A percentile compares a stretch with the other conserved stretches of the same genome.
Conservation (phyloP, 2,888 invertebrate species). For the Acronicta alni region DNA sequence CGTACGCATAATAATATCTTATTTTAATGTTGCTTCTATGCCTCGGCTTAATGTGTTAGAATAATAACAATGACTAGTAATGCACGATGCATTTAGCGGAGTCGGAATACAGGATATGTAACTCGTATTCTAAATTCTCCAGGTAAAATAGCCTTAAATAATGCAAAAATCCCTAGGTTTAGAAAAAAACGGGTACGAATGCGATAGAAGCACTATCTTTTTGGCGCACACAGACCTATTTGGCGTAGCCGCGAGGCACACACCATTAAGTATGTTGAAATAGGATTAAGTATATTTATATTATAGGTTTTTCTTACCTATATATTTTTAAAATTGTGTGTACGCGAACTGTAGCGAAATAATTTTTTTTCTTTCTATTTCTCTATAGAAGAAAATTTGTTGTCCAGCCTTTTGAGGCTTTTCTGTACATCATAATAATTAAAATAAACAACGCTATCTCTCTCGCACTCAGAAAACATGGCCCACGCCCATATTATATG, state of each 20-base stretch:
- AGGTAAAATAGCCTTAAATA: too few species aligned
- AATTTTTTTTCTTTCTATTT: too few species aligned
- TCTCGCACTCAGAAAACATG: constrained; percentile 6
- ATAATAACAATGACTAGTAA: not conserved
- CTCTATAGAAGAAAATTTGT: not conserved
- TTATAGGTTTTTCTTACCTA: too few species aligned
- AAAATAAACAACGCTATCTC: not conserved
- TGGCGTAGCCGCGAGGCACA: too few species aligned
- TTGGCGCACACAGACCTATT: too few species aligned
- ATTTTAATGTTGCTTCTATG: constrained; percentile 28
- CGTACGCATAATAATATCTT: constrained; percentile 43
- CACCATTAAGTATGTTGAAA: too few species aligned
- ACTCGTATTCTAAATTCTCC: not conserved
- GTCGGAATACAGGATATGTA: too few species aligned
- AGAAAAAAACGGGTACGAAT: not conserved
- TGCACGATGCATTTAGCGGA: not conserved
- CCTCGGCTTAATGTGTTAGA: constrained; percentile 13
- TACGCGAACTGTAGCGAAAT: too few species aligned
- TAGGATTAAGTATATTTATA: too few species aligned
- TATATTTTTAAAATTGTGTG: too few species aligned
- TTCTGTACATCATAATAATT: not conserved
- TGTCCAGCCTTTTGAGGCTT: not conserved
- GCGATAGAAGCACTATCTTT: too few species aligned
- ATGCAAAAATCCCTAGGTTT: too few species aligned
- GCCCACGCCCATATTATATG: constrained; percentile 26